These are phyloP conservation scores for Colistium nudipinnis DNA, from an alignment of 2,113 vertebrate species.

Conservation along the genomic window DNA sequence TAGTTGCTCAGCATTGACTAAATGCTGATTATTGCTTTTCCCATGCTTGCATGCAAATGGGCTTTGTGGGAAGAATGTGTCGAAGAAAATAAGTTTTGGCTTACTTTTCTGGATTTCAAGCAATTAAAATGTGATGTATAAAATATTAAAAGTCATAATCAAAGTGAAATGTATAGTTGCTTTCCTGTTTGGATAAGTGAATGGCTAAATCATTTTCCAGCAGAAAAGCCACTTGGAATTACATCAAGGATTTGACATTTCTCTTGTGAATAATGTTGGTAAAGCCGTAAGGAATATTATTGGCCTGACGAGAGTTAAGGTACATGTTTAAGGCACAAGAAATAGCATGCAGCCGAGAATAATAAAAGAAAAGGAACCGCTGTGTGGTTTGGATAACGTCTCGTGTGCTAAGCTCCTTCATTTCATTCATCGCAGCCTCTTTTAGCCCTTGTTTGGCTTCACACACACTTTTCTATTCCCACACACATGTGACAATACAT, in stretches of 20 bases:
- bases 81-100: conserved; percentile 17
- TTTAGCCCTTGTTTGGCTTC: conserved; percentile 7
- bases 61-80: conserved; percentile 15
- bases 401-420: conserved; percentile 17
- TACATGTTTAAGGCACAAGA: background rate
- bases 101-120: conserved; percentile 12
- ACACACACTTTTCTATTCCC: background rate
- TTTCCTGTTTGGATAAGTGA: background rate
- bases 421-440: conserved; percentile 21
- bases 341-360: conserved; percentile 7
- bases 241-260: conserved; percentile 12
- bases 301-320: conserved; percentile 8
- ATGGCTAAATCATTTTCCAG: background rate
- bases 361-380: background rate
- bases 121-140: background rate
- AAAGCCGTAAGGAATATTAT: conserved; percentile 20
- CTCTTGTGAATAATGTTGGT: background rate
- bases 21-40: conserved; percentile 7
- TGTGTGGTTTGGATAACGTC: conserved; percentile 10
- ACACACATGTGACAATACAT: conserved; percentile 16
- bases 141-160: background rate
- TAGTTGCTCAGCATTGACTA: conserved; percentile 4
- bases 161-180: background rate
- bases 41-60: conserved; percentile 37
- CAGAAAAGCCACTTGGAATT: background rate